Conservation (phyloP, 2,888 invertebrate species). For the Loripinus fragilis region DNA sequence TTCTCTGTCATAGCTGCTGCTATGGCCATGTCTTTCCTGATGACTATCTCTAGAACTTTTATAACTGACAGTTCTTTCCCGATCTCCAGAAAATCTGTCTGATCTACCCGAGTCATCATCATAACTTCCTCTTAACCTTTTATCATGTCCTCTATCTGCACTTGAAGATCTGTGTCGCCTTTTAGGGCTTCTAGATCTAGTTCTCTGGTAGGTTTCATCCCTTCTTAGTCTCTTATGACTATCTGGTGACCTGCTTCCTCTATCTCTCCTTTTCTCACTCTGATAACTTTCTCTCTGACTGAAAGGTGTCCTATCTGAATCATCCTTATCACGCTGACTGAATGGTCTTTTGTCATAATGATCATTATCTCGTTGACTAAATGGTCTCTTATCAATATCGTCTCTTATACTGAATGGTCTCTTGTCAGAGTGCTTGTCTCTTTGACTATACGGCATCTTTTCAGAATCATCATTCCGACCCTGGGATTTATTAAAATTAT, state of each 20-base stretch:
- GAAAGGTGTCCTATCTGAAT: background rate
- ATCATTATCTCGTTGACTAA: too few species aligned
- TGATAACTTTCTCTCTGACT: background rate
- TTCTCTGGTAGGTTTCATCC: background rate
- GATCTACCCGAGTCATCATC: background rate
- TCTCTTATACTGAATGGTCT: background rate
- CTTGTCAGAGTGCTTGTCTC: background rate
- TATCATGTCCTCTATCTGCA: background rate
- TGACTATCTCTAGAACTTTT: background rate
- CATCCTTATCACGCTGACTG: background rate
- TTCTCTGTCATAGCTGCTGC: background rate
- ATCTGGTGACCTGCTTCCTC: background rate
- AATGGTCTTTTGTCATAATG: background rate
- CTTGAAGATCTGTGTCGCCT: slow-evolving; percentile 6
- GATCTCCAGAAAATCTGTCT: background rate
- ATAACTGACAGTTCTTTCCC: background rate
- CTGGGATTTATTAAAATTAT: background rate
- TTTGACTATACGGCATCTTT: background rate
- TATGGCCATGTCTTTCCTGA: background rate
- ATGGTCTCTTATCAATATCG: background rate
- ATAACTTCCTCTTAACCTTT: background rate
- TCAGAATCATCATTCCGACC: background rate
- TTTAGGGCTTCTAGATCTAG: background rate
- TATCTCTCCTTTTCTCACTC: slow-evolving; percentile 9
- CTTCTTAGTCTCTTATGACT: background rate